Evolutionary conservation across 1,140 invertebrate genomes (phyloP).

Genomic region (Drosophila hydei): DNA sequence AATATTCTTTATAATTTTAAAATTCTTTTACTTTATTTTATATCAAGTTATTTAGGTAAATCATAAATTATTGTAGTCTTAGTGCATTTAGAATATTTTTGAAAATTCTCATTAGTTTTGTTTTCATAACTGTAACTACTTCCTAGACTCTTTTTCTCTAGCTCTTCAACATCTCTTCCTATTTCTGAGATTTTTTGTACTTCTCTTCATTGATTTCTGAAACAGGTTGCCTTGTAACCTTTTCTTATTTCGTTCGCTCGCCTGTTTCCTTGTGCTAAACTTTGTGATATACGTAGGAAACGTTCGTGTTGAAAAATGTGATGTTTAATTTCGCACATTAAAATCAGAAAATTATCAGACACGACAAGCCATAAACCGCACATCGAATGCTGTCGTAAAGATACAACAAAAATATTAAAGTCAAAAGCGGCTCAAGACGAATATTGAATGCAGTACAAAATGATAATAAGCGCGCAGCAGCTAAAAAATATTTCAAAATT

Average conservation of each 20-base stretch:
- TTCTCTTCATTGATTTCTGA: no score
- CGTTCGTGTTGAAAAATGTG: constrained; percentile 83
- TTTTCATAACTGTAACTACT: no score
- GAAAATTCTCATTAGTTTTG: no score
- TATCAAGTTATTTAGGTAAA: no score
- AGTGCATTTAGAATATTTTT: no score
- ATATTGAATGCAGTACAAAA: background rate
- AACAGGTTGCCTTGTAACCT: background rate
- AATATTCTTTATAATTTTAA: no score
- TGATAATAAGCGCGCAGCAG: no score
- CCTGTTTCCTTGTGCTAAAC: constrained; percentile 29
- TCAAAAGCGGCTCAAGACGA: background rate
- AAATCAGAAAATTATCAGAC: constrained; percentile 84
- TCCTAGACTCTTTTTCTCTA: no score
- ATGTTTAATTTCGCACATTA: constrained; percentile 84
- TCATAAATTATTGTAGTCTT: no score
- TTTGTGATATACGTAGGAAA: constrained; percentile 61
- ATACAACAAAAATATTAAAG: constrained; percentile 18
- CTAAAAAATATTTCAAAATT: background rate
- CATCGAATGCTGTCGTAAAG: constrained; percentile 60
- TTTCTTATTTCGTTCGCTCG: background rate
- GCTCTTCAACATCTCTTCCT: no score
- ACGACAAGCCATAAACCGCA: constrained; percentile 81
- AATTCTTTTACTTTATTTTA: no score
- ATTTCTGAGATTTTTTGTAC: no score